A percentile compares a stretch with the other conserved stretches of the same genome.
Evolutionary conservation across 2,888 invertebrate species (phyloP).

Genomic region (Eupithecia inturbata): DNA sequence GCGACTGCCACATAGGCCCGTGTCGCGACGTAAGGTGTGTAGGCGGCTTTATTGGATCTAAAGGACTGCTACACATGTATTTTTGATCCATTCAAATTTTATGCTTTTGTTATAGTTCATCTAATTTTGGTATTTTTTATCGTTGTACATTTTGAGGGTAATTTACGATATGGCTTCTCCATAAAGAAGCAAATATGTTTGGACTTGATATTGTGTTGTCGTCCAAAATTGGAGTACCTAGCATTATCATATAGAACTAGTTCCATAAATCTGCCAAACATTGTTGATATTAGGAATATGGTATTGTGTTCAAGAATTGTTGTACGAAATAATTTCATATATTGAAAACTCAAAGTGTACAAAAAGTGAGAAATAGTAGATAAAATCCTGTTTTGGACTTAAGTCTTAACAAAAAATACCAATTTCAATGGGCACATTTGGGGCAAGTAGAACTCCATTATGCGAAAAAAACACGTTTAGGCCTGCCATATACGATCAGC

Average conservation of each 20-base stretch:
- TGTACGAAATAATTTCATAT: constrained; percentile 19
- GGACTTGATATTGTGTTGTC: constrained; percentile 20
- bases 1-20: background rate
- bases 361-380: background rate
- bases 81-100: constrained; percentile 58
- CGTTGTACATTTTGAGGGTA: constrained; percentile 26
- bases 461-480: background rate
- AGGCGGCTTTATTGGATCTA: constrained; percentile 47
- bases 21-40: background rate
- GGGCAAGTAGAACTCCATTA: background rate
- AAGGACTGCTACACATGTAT: constrained; percentile 60
- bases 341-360: background rate
- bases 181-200: constrained; percentile 29
- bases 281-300: constrained; percentile 21
- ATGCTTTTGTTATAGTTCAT: constrained; percentile 59
- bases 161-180: constrained; percentile 29
- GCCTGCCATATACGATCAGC: background rate
- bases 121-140: constrained; percentile 42
- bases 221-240: constrained; percentile 21
- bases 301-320: constrained; percentile 16
- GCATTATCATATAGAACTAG: constrained; percentile 33
- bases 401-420: background rate
- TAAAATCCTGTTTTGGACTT: background rate
- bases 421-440: background rate
- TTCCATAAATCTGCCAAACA: constrained; percentile 28